Evolutionary conservation across 2,113 vertebrate species (phyloP), one percentile per base, ranked within the genome.

Genomic region (Podilymbus podiceps): DNA sequence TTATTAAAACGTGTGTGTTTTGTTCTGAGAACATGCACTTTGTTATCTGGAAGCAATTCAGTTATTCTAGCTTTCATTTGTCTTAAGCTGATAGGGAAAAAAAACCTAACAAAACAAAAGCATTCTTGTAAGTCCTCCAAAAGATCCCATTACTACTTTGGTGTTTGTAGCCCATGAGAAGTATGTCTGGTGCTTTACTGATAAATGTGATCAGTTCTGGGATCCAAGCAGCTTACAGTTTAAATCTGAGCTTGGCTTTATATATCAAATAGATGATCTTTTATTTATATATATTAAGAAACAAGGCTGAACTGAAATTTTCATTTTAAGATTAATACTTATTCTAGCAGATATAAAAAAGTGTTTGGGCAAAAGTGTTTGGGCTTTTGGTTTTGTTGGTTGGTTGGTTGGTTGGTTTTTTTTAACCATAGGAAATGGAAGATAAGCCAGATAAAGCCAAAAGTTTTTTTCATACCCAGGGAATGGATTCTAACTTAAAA

Each of bases 161-260:
- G 58, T 73, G 60, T 92, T 90, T 18, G 3, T 22, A 89, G 68
- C 93, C 64, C 64, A 11, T 60, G n/a, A 62, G 49, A 92, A 67
- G 5, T 53, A 24, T 58, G 15, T 84, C 88, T 96, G 88, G 56
- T 73, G 49, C 80, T 91, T 97, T 97, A 53, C 38, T 92, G 95
- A 95, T 94, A 97, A 95, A 79, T 64, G 17, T 44, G 47, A 82
- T 53, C 49, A 58, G 2, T 80, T 87, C 22, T 75, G 82, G 83
- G 22, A 83, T 89, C 55, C 62, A 85, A 85, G 49, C 22, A 85
- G 20, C 31, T 84, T 85, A n/a, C 12, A 85, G 56, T 86, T 92
- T 85, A 89, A 85, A 93, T 73, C 40, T 75, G 66, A 89, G 24
- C 20, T 38, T 84, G 68, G 15, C 6, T 90, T 90, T 69, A 25